A percentile compares a stretch with the other conserved stretches of the same genome.
phyloP scores from a whole-genome alignment of 2,888 invertebrate species.

The Helicoverpa assulta region DNA sequence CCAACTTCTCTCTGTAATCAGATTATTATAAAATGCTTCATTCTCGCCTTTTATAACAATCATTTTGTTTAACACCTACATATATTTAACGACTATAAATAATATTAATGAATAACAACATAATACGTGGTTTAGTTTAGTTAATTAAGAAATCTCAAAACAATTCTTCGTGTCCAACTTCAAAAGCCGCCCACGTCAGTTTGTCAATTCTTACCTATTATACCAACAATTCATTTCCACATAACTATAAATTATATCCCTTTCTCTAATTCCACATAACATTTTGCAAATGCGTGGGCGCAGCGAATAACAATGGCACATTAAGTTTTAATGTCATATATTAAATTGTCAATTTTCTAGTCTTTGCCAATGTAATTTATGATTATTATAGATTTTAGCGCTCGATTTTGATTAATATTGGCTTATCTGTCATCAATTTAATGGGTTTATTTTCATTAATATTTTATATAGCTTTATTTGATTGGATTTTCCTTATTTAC shows the following conservation, averaged over 20 bases:
- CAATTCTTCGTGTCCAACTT: not conserved
- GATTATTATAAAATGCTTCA: too few species aligned
- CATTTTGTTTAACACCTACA: too few species aligned
- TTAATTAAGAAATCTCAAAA: not conserved
- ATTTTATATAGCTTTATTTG: not conserved
- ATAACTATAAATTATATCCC: constrained; percentile 4
- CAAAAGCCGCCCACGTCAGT: not conserved
- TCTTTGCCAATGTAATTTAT: not conserved
- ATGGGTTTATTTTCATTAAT: not conserved
- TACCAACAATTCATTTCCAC: not conserved
- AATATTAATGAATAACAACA: too few species aligned
- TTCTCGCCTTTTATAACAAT: too few species aligned
- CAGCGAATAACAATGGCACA: constrained; percentile 20
- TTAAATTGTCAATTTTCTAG: constrained; percentile 9
- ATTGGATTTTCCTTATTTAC: too few species aligned
- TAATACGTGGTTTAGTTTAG: too few species aligned
- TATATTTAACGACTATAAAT: too few species aligned
- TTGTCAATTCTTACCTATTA: constrained; percentile 1
- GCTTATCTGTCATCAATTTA: not conserved
- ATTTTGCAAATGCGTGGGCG: constrained; percentile 26
- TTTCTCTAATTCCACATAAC: constrained; percentile 31
- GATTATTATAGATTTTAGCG: not conserved
- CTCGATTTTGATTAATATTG: not conserved
- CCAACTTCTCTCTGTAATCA: too few species aligned
- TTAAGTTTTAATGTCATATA: constrained; percentile 15